Percentiles rank a stretch among this genome's conserved stretches.
phyloP scores from a whole-genome alignment of 2,888 invertebrate genomes.

The Drosophila limbata region DNA sequence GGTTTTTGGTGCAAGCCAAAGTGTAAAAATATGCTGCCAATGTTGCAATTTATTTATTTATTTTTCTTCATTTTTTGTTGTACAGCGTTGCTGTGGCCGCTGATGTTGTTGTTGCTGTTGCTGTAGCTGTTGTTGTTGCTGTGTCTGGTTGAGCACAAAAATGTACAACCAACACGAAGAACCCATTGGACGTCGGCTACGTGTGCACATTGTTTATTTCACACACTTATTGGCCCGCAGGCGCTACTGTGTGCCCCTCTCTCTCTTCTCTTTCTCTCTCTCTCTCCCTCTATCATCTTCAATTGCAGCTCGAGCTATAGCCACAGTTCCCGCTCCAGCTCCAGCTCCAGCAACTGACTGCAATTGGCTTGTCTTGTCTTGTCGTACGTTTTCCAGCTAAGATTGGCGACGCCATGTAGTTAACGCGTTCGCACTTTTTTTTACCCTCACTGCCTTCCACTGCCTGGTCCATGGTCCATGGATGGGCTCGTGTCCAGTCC shows the following conservation, averaged over 20 bases:
- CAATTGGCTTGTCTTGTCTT: slow-evolving; percentile 79
- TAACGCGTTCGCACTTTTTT: slow-evolving; percentile 81
- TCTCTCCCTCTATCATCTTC: neutral
- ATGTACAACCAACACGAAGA: slow-evolving; percentile 74
- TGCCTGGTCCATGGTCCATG: slow-evolving; percentile 57
- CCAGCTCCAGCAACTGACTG: slow-evolving; percentile 39
- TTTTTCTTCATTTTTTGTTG: slow-evolving; percentile 68
- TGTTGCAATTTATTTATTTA: slow-evolving; percentile 81
- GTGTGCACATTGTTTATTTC: slow-evolving; percentile 81
- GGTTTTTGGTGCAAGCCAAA: slow-evolving; percentile 75
- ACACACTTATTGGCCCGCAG: slow-evolving; percentile 81
- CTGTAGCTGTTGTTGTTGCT: slow-evolving; percentile 47
- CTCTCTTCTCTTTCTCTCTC: neutral
- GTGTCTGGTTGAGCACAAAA: slow-evolving; percentile 75
- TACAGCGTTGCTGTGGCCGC: slow-evolving; percentile 1
- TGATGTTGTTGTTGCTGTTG: slow-evolving; percentile 23
- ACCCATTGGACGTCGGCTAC: slow-evolving; percentile 59
- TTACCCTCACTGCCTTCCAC: slow-evolving; percentile 25
- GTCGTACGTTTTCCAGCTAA: slow-evolving; percentile 80
- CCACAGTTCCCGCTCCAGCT: slow-evolving; percentile 25
- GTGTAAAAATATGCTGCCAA: slow-evolving; percentile 81
- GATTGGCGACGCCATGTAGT: slow-evolving; percentile 81
- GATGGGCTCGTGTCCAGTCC: slow-evolving; percentile 76
- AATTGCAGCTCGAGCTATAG: slow-evolving; percentile 20
- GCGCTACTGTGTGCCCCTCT: slow-evolving; percentile 70